Base-by-base conservation (phyloP, 2,113 vertebrate species). In the Sebastes schlegelii region DNA sequence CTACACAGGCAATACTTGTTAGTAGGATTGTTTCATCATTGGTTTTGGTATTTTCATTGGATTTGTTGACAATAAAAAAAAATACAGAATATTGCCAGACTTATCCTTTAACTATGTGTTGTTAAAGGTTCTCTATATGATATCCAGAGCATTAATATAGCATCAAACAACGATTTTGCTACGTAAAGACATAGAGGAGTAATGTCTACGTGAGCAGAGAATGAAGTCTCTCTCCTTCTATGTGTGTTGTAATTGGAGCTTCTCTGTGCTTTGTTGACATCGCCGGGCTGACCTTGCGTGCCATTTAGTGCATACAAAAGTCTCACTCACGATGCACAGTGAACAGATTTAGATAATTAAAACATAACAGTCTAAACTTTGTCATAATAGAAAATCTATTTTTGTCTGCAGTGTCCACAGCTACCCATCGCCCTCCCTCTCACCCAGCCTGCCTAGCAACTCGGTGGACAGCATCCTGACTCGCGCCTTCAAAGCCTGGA, bases 401-500 rank as follows among this genome's bases (percentile, higher is more conserved):
- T 4, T 23, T 63, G 21, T 82, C 26, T 79, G 42, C 70, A 96
- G 95, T 72, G 21, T 96, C 82, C 91, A 92, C 72, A 94, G 80
- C 70, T 94, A 92, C 79, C 94, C 95, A 2, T 88, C 86, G 0
- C 45, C 88, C 3, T 88, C 88, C 2, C 6, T 49, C 23, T 86
- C 80, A 0, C 78, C 82, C 0, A 0, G 0, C 1, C 58, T 95
- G 13, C 0, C 8, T 1, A 8, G 52, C 60, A 2, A 0, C 0
- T 0, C 19, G 7, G 94, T 96, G 48, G 34, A 90, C 0, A 1
- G 0, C 0, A 65, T 96, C 51, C 79, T 96, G 58, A 16, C 0
- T 21, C 13, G 73, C 4, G 95, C 95, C 62, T 75, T 96, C n/a
- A 94, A 94, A 84, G 89, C 94, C 52, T 96, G 95, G 95, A 94